These are phyloP conservation scores for Drosophila ustulata DNA, from an alignment of 2,888 invertebrate species.

Conservation along the genomic window DNA sequence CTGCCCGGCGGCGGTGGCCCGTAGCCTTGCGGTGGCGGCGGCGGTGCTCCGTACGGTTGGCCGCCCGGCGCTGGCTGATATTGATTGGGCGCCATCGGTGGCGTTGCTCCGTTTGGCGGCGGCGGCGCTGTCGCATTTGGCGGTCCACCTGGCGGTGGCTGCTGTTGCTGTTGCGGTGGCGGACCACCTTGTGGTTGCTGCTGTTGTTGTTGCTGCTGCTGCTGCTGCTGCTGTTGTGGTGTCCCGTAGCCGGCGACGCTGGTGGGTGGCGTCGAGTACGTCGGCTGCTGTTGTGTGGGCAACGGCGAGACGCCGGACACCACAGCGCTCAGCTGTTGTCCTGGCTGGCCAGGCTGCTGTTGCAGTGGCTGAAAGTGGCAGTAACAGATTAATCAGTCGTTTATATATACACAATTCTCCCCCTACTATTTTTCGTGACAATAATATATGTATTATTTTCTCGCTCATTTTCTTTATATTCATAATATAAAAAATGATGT, in stretches of 20 bases:
- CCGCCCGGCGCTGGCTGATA: slow-evolving; percentile 84
- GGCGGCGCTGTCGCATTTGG: slow-evolving; percentile 83
- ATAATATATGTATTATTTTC: too few species aligned
- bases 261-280: slow-evolving; percentile 83
- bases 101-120: slow-evolving; percentile 82
- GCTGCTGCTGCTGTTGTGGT: slow-evolving; percentile 75
- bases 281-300: slow-evolving; percentile 80
- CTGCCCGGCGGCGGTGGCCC: slow-evolving; percentile 83
- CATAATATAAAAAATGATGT: too few species aligned
- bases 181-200: slow-evolving; percentile 53
- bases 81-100: slow-evolving; percentile 82
- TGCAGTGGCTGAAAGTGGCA: slow-evolving; percentile 63
- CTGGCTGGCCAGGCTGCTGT: slow-evolving; percentile 56
- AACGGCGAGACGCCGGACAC: slow-evolving; percentile 82
- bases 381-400: too few species aligned
- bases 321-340: slow-evolving; percentile 57
- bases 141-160: slow-evolving; percentile 77
- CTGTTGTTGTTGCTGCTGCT: slow-evolving; percentile 73
- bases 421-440: too few species aligned
- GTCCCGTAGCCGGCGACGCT: slow-evolving; percentile 75
- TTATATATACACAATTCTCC: too few species aligned
- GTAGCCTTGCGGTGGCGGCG: slow-evolving; percentile 82
- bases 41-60: slow-evolving; percentile 83
- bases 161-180: slow-evolving; percentile 73
- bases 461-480: too few species aligned